A percentile compares a stretch with the other conserved stretches of the same genome.
Conservation (phyloP, 2,888 invertebrate species). For the Onchidella celtica region DNA sequence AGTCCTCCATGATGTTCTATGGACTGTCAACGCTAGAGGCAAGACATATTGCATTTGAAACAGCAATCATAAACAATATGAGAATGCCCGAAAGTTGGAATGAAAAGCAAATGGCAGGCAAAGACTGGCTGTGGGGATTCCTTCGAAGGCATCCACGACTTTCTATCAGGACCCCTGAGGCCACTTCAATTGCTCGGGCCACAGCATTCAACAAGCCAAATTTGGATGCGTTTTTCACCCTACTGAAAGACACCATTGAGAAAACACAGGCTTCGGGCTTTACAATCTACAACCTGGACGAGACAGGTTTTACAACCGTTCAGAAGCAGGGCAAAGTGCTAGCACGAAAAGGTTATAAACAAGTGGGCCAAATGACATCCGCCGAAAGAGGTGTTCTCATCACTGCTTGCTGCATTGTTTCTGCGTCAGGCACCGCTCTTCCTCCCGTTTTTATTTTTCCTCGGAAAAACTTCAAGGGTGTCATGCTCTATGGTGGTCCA, state of each 20-base stretch:
- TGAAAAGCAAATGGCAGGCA: no score
- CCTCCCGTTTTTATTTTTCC: constrained; percentile 48
- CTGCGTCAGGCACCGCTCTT: constrained; percentile 40
- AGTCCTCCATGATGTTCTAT: no score
- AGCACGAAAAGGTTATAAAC: constrained; percentile 36
- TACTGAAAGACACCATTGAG: background rate
- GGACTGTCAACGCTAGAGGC: no score
- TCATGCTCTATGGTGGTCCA: constrained; percentile 31
- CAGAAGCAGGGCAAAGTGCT: constrained; percentile 26
- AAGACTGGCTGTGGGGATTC: no score
- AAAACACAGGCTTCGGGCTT: background rate
- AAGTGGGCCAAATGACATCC: constrained; percentile 46
- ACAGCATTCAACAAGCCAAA: no score
- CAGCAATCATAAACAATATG: no score
- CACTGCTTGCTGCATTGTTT: constrained; percentile 43
- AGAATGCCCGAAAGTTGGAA: no score
- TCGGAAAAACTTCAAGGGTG: constrained; percentile 31
- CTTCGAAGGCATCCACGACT: no score
- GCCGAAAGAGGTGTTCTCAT: constrained; percentile 43
- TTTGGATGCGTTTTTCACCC: no score
- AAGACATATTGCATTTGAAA: no score
- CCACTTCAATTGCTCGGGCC: no score
- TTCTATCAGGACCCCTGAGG: no score
- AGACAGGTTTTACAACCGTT: constrained; percentile 39
- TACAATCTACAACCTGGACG: constrained; percentile 35